Percentiles rank a stretch among this genome's conserved stretches.
phyloP scores from a whole-genome alignment of 2,113 vertebrate genomes.

The Coptodon bakossiorum region DNA sequence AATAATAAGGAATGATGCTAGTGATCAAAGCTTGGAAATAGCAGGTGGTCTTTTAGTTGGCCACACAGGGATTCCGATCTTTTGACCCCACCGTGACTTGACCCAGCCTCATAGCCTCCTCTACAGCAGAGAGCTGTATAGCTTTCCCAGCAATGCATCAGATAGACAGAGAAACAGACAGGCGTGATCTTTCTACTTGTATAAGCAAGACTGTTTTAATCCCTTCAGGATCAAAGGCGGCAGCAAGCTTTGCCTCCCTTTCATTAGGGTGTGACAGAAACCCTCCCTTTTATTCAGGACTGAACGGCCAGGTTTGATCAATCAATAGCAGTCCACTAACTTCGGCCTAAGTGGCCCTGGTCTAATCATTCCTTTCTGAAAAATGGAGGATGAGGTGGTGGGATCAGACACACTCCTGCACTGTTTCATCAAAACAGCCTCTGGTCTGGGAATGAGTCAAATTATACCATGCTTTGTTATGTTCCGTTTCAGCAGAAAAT shows the following conservation, averaged over 20 bases:
- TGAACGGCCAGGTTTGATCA: conserved; percentile 59
- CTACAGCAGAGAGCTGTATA: neutral
- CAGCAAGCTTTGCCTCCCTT: conserved; percentile 57
- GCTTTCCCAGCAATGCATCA: conserved; percentile 7
- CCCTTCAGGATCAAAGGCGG: conserved; percentile 69
- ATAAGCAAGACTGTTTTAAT: conserved; percentile 66
- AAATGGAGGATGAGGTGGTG: conserved; percentile 16
- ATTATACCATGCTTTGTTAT: conserved; percentile 45
- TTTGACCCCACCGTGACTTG: neutral
- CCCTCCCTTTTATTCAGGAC: conserved; percentile 42
- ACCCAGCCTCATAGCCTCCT: neutral
- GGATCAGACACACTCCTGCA: conserved; percentile 10
- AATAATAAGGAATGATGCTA: neutral
- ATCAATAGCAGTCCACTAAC: conserved; percentile 52
- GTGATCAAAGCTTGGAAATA: conserved; percentile 1
- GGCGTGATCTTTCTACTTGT: conserved; percentile 52
- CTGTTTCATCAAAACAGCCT: conserved; percentile 46
- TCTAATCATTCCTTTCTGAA: conserved; percentile 61
- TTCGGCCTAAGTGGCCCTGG: conserved; percentile 41
- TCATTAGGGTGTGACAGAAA: conserved; percentile 63
- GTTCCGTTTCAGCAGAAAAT: conserved; percentile 31
- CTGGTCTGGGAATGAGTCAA: conserved; percentile 40
- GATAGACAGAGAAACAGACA: conserved; percentile 17
- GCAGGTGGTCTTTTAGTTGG: neutral
- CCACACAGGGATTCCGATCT: neutral